Conservation (phyloP, 2,797 vertebrate genomes). For the Spinus olivaceus region DNA sequence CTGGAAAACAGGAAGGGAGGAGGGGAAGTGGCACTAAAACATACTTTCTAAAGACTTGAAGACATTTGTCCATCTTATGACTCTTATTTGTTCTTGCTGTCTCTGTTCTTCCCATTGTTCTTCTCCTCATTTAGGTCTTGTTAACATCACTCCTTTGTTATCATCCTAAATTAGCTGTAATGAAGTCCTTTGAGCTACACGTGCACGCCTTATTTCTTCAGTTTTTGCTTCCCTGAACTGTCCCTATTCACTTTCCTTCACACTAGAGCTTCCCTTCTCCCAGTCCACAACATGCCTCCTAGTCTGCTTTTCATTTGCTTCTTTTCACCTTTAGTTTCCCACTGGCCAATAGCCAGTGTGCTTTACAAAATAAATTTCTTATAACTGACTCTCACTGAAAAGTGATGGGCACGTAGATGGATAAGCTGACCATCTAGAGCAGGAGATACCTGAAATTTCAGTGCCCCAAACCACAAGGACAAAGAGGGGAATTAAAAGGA, state of each 20-base stretch:
- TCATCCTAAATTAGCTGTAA: conserved; percentile 65
- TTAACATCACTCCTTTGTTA: conserved; percentile 58
- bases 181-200: conserved; percentile 47
- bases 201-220: conserved; percentile 35
- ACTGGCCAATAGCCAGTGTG: background rate
- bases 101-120: conserved; percentile 28
- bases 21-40: conserved; percentile 4
- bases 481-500: background rate
- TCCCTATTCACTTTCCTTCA: background rate
- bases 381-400: background rate
- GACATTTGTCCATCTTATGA: conserved; percentile 43
- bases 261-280: background rate
- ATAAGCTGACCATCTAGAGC: background rate
- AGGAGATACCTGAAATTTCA: conserved; percentile 10
- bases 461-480: background rate
- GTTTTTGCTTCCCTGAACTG: background rate
- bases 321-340: conserved; percentile 41
- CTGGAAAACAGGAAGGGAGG: conserved; percentile 55
- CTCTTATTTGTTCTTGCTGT: conserved; percentile 46
- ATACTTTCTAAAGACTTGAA: conserved; percentile 12
- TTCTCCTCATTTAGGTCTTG: conserved; percentile 19
- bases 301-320: conserved; percentile 20
- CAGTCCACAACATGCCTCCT: background rate
- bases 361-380: background rate
- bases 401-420: background rate